These are phyloP conservation scores for Diaphora mendica DNA, from an alignment of 2,888 invertebrate genomes.

Conservation along the genomic window DNA sequence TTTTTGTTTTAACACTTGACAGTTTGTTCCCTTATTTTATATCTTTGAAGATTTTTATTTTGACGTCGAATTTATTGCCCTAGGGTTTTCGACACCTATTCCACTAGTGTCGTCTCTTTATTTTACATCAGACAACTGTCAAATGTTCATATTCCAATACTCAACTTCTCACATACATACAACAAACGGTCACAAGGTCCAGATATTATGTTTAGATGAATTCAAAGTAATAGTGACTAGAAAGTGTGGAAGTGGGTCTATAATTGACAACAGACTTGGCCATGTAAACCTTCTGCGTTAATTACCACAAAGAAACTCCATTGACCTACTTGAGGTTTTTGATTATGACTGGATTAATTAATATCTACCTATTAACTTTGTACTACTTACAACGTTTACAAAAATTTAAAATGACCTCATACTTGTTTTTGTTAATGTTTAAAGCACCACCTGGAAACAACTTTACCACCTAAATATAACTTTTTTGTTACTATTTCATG, in stretches of 20 bases:
- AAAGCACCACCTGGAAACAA: neutral
- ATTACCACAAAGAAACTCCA: neutral
- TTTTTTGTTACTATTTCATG: too few relatives aligned
- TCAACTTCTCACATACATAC: neutral
- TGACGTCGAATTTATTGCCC: neutral
- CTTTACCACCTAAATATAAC: too few relatives aligned
- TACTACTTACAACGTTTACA: neutral
- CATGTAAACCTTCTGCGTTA: neutral
- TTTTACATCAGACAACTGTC: neutral
- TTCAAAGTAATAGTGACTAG: neutral
- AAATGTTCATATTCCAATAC: neutral
- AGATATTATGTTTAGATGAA: neutral
- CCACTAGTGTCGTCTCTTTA: neutral
- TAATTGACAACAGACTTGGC: neutral
- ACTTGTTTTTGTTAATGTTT: neutral
- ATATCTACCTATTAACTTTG: too few relatives aligned
- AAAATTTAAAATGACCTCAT: neutral
- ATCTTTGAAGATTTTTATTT: neutral
- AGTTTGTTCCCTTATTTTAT: constrained; percentile 6
- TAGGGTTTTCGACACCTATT: neutral
- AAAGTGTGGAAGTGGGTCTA: neutral
- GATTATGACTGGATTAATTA: neutral
- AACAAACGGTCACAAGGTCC: neutral
- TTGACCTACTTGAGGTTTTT: neutral
- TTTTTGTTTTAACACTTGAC: constrained; percentile 22